Percentiles rank a stretch among this genome's conserved stretches.
These are phyloP conservation scores for Bujurquina vittata DNA, from an alignment of 2,113 vertebrate species.

Conservation along the genomic window DNA sequence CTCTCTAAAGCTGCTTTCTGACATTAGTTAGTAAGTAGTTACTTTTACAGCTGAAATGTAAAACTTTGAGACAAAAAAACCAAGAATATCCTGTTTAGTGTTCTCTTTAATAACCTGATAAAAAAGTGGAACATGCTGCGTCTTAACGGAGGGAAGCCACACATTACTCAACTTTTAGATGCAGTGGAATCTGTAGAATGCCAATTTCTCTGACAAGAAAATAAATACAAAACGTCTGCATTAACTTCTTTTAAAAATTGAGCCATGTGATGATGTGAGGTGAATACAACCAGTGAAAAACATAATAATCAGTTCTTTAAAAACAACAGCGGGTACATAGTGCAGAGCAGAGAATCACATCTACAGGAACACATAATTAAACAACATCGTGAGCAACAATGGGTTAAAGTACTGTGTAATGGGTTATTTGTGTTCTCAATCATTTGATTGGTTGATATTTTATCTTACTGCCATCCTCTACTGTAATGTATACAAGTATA, in stretches of 20 bases:
- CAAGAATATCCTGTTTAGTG: not conserved
- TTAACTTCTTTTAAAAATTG: not conserved
- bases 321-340: rapidly evolving
- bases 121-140: rapidly evolving
- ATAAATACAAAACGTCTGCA: not conserved
- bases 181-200: not conserved
- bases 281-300: not conserved
- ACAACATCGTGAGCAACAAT: not conserved
- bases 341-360: not conserved
- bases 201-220: not conserved
- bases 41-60: not conserved
- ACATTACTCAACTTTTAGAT: not conserved
- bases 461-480: not conserved
- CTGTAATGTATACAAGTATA: not conserved
- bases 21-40: not conserved
- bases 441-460: not conserved
- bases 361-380: not conserved
- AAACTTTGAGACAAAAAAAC: not conserved
- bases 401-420: rapidly evolving
- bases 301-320: not conserved
- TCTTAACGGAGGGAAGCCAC: not conserved
- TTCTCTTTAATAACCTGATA: not conserved
- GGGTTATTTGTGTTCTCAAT: not conserved
- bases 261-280: not conserved
- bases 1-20: not conserved